A percentile compares a stretch with the other conserved stretches of the same genome.
Evolutionary conservation across 64 coral and sea anemone genomes (phyloP).

Genomic region (Pachyseris speciosa): DNA sequence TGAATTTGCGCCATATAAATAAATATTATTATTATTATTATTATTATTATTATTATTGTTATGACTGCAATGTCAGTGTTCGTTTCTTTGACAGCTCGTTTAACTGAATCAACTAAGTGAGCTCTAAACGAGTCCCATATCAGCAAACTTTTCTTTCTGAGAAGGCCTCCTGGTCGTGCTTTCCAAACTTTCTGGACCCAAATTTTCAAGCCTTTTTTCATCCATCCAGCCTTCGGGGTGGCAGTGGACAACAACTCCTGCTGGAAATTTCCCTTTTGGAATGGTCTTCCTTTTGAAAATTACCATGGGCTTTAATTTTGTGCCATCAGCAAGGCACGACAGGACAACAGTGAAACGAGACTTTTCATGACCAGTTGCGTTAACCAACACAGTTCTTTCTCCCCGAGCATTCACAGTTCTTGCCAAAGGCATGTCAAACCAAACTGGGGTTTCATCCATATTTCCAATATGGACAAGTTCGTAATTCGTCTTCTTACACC

Average conservation of each 20-base stretch:
- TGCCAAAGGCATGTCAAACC: neutral
- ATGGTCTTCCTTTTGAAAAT: slow-evolving; percentile 47
- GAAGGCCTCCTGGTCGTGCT: slow-evolving; percentile 25
- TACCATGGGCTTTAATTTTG: slow-evolving; percentile 32
- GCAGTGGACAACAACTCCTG: slow-evolving; percentile 1
- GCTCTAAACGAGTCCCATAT: slow-evolving; percentile 49
- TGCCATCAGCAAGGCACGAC: neutral
- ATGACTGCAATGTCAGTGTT: slow-evolving; percentile 54
- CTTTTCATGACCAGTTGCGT: slow-evolving; percentile 27
- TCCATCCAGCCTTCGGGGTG: slow-evolving; percentile 69
- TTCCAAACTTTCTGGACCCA: slow-evolving; percentile 61
- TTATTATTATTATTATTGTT: no score
- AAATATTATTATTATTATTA: no score
- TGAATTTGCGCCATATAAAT: no score
- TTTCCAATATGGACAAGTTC: neutral
- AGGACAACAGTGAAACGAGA: slow-evolving; percentile 2
- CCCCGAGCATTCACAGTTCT: neutral
- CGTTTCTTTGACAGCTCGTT: neutral
- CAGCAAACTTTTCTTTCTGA: slow-evolving; percentile 51
- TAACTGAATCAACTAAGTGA: slow-evolving; percentile 52
- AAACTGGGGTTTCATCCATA: neutral
- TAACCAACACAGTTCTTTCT: neutral
- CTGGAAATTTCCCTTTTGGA: slow-evolving; percentile 45
- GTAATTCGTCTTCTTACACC: neutral
- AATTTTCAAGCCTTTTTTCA: neutral